These are phyloP conservation scores for Acanthisitta chloris DNA, from an alignment of 2,113 vertebrate species.

Conservation along the genomic window DNA sequence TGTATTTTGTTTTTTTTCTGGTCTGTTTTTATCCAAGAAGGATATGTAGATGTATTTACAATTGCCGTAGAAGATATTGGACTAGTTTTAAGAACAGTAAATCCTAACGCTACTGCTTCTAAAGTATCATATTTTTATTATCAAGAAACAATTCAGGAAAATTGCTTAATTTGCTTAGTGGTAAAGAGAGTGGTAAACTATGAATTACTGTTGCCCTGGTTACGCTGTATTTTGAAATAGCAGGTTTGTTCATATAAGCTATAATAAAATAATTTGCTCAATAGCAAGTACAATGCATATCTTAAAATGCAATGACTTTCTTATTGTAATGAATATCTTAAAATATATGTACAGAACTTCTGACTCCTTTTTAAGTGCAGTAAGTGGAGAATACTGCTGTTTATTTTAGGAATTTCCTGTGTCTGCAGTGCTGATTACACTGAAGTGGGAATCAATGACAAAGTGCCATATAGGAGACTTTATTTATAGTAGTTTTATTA, in stretches of 20 bases:
- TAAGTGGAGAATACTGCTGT: not conserved
- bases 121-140: not conserved
- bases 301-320: not conserved
- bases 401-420: conserved; percentile 46
- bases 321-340: not conserved
- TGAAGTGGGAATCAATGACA: conserved; percentile 28
- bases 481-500: conserved; percentile 49
- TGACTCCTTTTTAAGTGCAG: not conserved
- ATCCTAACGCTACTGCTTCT: not conserved
- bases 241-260: not conserved
- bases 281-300: not conserved
- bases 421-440: not conserved
- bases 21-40: not conserved
- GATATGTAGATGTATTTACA: not conserved
- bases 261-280: not conserved
- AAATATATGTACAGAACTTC: not conserved
- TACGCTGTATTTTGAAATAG: not conserved
- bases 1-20: not conserved
- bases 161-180: not conserved
- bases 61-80: not conserved
- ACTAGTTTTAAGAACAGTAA: not conserved
- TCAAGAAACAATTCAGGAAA: not conserved
- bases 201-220: not conserved
- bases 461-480: not conserved
- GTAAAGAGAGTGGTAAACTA: not conserved